Conservation (phyloP, 2,888 invertebrate species). For the Apamea monoglypha region DNA sequence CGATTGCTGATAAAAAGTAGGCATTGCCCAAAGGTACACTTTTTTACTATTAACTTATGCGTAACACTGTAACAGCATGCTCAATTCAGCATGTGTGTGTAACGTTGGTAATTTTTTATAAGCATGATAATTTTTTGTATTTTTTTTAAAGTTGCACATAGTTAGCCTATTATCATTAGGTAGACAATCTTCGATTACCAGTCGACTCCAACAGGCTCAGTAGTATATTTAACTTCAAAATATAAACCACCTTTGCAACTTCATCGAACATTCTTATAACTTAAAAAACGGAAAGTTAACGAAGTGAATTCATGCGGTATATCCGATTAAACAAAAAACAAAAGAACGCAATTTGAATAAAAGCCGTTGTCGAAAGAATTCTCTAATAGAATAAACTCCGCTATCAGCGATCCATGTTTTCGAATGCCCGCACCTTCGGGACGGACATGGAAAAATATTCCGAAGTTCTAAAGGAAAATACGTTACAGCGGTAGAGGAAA, state of each 20-base stretch:
- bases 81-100: neutral
- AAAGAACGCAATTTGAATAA: slow-evolving; percentile 43
- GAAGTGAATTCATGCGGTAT: slow-evolving; percentile 9
- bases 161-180: neutral
- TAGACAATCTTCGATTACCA: neutral
- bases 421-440: slow-evolving; percentile 51
- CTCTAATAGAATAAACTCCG: slow-evolving; percentile 61
- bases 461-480: slow-evolving; percentile 57
- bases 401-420: slow-evolving; percentile 63
- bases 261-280: neutral
- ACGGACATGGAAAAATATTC: slow-evolving; percentile 59
- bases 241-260: neutral
- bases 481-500: slow-evolving; percentile 39
- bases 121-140: neutral
- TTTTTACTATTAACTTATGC: too few species aligned
- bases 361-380: slow-evolving; percentile 50
- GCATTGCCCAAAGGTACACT: neutral
- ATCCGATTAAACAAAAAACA: slow-evolving; percentile 32
- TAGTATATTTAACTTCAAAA: neutral
- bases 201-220: neutral
- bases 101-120: neutral
- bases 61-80: neutral
- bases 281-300: neutral
- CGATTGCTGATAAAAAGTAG: neutral
- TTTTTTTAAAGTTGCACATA: neutral